phyloP scores from a whole-genome alignment of 2,888 invertebrate genomes.

The Lapara coniferarum region DNA sequence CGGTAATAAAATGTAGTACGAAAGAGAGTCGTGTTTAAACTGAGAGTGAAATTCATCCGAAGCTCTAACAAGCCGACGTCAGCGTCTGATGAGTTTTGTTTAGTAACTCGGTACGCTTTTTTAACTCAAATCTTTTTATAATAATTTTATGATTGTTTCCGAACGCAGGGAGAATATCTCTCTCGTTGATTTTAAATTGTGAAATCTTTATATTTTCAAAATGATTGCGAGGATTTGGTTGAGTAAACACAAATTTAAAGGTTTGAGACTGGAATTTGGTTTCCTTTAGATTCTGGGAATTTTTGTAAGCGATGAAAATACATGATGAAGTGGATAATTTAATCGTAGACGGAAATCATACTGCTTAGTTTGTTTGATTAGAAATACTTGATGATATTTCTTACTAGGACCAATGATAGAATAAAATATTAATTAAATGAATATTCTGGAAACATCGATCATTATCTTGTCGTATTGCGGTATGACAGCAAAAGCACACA shows the following conservation, averaged over 20 bases:
- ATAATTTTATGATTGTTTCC: background rate
- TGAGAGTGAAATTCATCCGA: constrained; percentile 6
- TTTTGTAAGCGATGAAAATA: no score
- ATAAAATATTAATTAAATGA: no score
- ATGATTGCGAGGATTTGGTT: background rate
- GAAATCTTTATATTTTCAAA: background rate
- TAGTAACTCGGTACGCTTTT: constrained; percentile 20
- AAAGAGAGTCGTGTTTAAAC: background rate
- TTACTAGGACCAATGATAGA: no score
- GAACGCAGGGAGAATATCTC: background rate
- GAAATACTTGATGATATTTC: no score
- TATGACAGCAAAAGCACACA: no score
- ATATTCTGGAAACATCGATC: no score
- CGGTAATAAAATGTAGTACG: constrained; percentile 15
- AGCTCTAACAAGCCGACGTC: constrained; percentile 15
- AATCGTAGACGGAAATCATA: no score
- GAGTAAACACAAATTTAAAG: background rate
- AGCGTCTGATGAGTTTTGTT: constrained; percentile 25
- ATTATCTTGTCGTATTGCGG: no score
- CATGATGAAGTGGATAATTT: no score
- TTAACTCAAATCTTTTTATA: constrained; percentile 17
- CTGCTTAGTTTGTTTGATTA: no score
- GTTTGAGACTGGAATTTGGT: background rate
- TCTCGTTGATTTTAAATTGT: background rate
- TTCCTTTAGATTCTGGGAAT: no score